Evolutionary conservation across 1,140 invertebrate species (phyloP).

Genomic region (Cherax destructor): DNA sequence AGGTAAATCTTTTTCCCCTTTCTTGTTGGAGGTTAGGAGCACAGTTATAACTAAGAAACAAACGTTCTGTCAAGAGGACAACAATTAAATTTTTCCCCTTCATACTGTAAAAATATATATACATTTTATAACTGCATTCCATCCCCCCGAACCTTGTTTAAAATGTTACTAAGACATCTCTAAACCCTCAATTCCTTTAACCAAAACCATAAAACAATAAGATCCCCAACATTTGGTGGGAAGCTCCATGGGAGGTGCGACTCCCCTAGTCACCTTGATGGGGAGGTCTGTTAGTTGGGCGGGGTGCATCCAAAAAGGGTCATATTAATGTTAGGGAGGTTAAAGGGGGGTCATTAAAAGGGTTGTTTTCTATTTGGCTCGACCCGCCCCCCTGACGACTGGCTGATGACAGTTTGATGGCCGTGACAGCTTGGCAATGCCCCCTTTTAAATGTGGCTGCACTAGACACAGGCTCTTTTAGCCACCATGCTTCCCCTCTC

Average conservation of each 20-base stretch:
- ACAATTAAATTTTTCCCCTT: neutral
- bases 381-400: conserved; percentile 90
- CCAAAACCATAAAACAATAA: conserved; percentile 31
- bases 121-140: conserved; percentile 42
- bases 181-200: neutral
- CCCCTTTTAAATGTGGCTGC: conserved; percentile 97
- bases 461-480: conserved; percentile 78
- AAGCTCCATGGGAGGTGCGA: conserved; percentile 61
- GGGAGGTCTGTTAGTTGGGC: conserved; percentile 61
- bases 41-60: no score
- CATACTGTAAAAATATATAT: conserved; percentile 26
- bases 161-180: neutral
- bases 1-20: neutral
- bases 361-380: no score
- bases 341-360: conserved; percentile 57
- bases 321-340: conserved; percentile 67
- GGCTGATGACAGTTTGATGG: conserved; percentile 88
- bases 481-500: conserved; percentile 84
- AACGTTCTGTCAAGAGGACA: neutral
- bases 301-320: conserved; percentile 61
- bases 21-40: no score
- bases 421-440: conserved; percentile 94
- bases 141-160: conserved; percentile 12
- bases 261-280: conserved; percentile 44
- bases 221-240: conserved; percentile 25